These are phyloP conservation scores for Acanthaster planci DNA, from an alignment of 35 echinoderm and acorn worm genomes.

Conservation along the genomic window DNA sequence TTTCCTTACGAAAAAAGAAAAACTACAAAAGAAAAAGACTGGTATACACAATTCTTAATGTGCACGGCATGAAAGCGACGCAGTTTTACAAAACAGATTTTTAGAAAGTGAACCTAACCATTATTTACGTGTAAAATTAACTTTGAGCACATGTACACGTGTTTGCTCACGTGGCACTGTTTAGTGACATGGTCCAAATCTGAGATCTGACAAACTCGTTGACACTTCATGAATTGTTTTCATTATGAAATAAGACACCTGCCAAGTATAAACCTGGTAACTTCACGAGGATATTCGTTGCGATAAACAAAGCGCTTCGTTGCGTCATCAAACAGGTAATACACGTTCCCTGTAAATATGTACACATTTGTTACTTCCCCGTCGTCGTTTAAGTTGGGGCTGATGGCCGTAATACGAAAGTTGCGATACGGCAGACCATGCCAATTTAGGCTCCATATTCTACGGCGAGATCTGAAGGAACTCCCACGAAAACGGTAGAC, in stretches of 20 bases:
- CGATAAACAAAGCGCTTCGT: neutral
- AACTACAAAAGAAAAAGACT: too few species aligned
- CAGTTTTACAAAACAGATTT: too few species aligned
- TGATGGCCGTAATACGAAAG: neutral
- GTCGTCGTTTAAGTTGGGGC: neutral
- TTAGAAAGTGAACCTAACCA: too few species aligned
- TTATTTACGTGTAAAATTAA: too few species aligned
- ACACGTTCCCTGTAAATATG: neutral
- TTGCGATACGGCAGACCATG: neutral
- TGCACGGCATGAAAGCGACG: too few species aligned
- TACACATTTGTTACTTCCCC: neutral
- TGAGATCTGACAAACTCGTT: too few species aligned
- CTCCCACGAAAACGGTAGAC: neutral
- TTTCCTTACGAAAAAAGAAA: too few species aligned
- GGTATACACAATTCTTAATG: too few species aligned
- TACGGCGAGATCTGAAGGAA: neutral
- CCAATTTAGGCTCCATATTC: neutral
- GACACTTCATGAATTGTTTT: neutral
- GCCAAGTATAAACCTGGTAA: neutral
- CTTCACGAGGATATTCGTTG: neutral
- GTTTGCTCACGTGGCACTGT: too few species aligned
- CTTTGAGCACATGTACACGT: too few species aligned
- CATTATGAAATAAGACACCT: neutral
- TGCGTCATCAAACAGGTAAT: constrained; percentile 1
- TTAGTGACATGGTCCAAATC: too few species aligned